phyloP scores from a whole-genome alignment of 2,797 vertebrate species.

The Poeciliopsis gracilis region DNA sequence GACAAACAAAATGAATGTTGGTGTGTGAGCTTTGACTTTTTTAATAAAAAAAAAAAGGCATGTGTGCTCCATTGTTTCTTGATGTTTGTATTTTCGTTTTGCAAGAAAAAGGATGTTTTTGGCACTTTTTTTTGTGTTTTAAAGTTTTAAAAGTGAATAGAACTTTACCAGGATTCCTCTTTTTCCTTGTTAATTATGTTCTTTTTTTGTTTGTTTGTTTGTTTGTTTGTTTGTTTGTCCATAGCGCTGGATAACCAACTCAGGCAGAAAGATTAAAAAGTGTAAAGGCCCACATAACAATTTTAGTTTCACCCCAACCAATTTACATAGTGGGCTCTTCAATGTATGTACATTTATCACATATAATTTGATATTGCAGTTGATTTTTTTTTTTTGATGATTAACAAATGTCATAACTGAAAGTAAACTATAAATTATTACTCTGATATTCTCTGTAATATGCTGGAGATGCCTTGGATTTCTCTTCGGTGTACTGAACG shows the following conservation, averaged over 20 bases:
- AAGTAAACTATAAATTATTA: constrained; percentile 76
- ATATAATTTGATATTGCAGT: constrained; percentile 70
- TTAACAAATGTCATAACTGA: constrained; percentile 75
- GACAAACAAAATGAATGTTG: constrained; percentile 94
- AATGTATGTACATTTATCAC: constrained; percentile 77
- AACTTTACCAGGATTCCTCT: constrained; percentile 80
- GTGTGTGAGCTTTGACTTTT: constrained; percentile 92
- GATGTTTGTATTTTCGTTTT: constrained; percentile 89
- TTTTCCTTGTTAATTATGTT: constrained; percentile 54
- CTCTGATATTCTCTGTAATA: constrained; percentile 71
- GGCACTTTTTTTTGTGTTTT: constrained; percentile 78
- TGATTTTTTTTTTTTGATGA: constrained; percentile 45
- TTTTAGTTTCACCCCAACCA: constrained; percentile 77
- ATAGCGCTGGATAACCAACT: constrained; percentile 85
- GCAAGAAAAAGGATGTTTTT: constrained; percentile 76
- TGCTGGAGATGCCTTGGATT: constrained; percentile 76
- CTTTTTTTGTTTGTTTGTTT: constrained; percentile 26
- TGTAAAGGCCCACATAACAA: constrained; percentile 73
- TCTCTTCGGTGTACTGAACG: constrained; percentile 66
- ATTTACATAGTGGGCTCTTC: constrained; percentile 78
- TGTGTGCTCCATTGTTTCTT: constrained; percentile 81
- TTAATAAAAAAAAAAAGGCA: constrained; percentile 82
- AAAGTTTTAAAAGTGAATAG: constrained; percentile 74
- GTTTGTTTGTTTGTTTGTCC: constrained; percentile 72
- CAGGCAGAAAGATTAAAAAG: constrained; percentile 81